Evolutionary conservation across 2,888 invertebrate genomes (phyloP), one percentile per base, ranked within the genome.

Genomic region (Amblyjoppa fuscipennis): DNA sequence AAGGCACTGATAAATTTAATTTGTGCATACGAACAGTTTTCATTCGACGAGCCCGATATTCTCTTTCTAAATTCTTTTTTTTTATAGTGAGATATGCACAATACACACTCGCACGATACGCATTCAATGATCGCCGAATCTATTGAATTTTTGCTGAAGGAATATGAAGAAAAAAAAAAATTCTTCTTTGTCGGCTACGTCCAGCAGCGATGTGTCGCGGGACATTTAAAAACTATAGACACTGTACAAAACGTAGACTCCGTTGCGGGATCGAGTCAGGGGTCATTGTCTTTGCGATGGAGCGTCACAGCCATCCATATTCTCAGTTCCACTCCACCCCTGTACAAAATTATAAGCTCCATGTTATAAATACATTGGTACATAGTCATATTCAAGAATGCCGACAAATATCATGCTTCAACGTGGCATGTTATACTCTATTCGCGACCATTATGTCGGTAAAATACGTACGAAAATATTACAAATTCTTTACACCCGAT

Each of bases 251-350:
- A 66, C 45, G 45, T 4, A 16, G 45, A 49, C 16, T 49, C 49
- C 5, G 59, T 78, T 41, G n/a, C 31, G 16, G 9, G 2, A 13
- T 28, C 53, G 68, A 64, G 76, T 87, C 74, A 85, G 64, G 77
- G 69, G 74, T 85, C 79, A 86, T 84, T 86, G 68, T 87, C 83
- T 68, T 88, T 86, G 45, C 86, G 84, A 70, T 86, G 85, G 49
- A 86, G 79, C 83, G 96, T 94, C 78, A 99, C 96, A 0, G 97
- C 97, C 86, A 97, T 96, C 98, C 98, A 99, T 86, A 99, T 95
- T 79, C 97, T 96, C 69, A 98, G 96, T 92, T 98, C 97, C 34
- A 97, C 95, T 59, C 98, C 98, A 76, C 97, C 97, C 92, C 97
- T 97, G 94, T 75, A 9, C 1, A 64, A 68, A 74, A 69, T 20